These are phyloP conservation scores for Alouatta caraya DNA, from an alignment of 2,797 vertebrate species.

Conservation along the genomic window DNA sequence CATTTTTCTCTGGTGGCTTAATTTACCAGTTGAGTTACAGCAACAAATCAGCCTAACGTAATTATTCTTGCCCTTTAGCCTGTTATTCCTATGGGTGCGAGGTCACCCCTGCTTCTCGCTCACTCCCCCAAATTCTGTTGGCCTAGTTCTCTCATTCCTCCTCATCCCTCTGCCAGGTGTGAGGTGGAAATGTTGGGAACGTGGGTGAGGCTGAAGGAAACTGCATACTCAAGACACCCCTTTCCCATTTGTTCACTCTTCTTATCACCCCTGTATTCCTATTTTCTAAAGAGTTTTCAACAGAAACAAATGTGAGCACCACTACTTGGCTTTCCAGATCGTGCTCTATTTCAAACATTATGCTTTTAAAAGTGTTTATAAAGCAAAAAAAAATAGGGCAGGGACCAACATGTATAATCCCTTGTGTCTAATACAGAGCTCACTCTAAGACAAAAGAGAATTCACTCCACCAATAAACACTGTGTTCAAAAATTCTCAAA, in stretches of 20 bases:
- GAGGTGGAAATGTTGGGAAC: neutral
- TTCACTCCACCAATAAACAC: neutral
- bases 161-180: neutral
- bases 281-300: neutral
- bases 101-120: neutral
- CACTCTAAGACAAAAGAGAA: constrained; percentile 23
- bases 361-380: neutral
- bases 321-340: neutral
- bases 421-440: neutral
- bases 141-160: neutral
- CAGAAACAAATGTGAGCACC: neutral
- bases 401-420: neutral
- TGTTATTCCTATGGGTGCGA: neutral
- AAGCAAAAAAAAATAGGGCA: neutral
- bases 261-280: neutral
- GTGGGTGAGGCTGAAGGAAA: neutral
- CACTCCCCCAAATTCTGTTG: neutral
- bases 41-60: neutral
- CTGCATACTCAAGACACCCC: neutral
- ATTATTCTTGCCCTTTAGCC: neutral
- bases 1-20: neutral
- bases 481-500: constrained; percentile 26
- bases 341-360: neutral
- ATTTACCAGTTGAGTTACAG: neutral
- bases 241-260: neutral